Percentiles rank a stretch among this genome's conserved stretches.
Evolutionary conservation across 1,140 invertebrate genomes (phyloP).

Genomic region (Batillaria attramentaria): DNA sequence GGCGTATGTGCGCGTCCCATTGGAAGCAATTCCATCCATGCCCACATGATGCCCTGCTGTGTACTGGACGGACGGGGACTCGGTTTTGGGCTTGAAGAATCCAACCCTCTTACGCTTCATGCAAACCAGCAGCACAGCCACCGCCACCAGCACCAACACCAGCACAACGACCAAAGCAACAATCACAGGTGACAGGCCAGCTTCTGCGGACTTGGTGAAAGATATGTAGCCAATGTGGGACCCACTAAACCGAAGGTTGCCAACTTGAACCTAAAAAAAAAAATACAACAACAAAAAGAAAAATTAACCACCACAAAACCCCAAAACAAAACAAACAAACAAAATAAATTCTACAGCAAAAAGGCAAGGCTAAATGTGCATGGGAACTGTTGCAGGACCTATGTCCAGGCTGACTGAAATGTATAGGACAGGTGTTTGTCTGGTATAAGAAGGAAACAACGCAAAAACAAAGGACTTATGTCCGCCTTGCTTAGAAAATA

Average conservation of each 20-base stretch:
- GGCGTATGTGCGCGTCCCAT: constrained; percentile 34
- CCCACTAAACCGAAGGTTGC: constrained; percentile 44
- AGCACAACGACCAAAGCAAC: constrained; percentile 48
- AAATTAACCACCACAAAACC: neutral
- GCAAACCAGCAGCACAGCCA: constrained; percentile 47
- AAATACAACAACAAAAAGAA: neutral
- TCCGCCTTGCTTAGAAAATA: no score
- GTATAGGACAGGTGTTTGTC: no score
- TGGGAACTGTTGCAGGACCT: no score
- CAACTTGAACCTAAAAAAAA: constrained; percentile 54
- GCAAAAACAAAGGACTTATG: no score
- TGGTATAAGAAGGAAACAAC: no score
- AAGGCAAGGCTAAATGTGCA: no score
- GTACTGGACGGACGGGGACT: constrained; percentile 15
- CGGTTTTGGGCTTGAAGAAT: constrained; percentile 49
- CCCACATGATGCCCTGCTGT: constrained; percentile 28
- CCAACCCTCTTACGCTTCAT: constrained; percentile 53
- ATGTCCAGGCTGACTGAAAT: no score
- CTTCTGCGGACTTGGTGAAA: constrained; percentile 23
- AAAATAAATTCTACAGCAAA: no score
- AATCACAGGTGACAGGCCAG: constrained; percentile 20
- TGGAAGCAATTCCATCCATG: constrained; percentile 1
- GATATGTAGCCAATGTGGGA: constrained; percentile 55
- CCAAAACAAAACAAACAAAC: no score
- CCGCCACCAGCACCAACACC: constrained; percentile 43